Evolutionary conservation across 2,797 vertebrate genomes (phyloP).

Genomic region (Lycodopsis pacificus): DNA sequence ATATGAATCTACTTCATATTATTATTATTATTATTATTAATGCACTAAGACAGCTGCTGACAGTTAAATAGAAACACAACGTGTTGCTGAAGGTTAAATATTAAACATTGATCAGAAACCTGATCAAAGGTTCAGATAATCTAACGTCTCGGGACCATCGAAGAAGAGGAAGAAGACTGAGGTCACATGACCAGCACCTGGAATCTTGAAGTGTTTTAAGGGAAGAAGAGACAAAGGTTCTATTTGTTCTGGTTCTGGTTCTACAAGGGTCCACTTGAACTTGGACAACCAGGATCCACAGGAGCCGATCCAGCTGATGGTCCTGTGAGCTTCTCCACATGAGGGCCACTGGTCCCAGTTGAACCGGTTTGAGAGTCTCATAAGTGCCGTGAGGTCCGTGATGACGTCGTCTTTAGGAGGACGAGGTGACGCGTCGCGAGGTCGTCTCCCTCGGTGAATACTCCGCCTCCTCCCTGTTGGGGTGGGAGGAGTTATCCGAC

Average conservation of each 20-base stretch:
- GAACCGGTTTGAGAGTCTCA: conserved; percentile 29
- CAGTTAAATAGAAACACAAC: no score
- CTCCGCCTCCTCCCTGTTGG: conserved; percentile 92
- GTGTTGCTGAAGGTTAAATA: background rate
- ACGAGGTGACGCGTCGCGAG: conserved; percentile 83
- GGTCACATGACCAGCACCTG: background rate
- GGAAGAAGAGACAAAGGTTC: background rate
- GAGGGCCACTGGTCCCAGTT: conserved; percentile 37
- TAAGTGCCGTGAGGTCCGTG: conserved; percentile 30
- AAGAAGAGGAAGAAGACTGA: no score
- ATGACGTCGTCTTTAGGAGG: conserved; percentile 64
- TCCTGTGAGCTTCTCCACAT: conserved; percentile 17
- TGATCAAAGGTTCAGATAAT: no score
- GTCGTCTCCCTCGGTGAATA: conserved; percentile 90
- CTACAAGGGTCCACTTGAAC: background rate
- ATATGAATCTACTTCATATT: background rate
- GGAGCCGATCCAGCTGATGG: background rate
- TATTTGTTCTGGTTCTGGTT: background rate
- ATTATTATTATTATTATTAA: background rate
- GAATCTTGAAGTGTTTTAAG: background rate
- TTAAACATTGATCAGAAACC: background rate
- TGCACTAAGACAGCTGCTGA: background rate
- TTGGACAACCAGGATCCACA: background rate
- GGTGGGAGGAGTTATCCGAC: conserved; percentile 96
- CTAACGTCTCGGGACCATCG: no score